phyloP scores from a whole-genome alignment of 2,113 vertebrate genomes.

The Rafetus swinhoei region DNA sequence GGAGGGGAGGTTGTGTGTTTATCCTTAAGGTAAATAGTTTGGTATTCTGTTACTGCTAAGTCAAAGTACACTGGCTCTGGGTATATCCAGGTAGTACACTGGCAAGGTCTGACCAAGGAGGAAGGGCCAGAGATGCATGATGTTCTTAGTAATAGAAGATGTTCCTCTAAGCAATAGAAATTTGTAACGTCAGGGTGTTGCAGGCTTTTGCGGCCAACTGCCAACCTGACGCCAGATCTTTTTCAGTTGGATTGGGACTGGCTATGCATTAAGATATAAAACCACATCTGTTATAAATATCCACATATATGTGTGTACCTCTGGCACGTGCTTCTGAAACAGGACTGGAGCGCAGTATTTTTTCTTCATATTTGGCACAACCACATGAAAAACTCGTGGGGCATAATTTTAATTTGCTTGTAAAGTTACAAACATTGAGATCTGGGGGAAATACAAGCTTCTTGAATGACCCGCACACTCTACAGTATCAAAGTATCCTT shows the following conservation, averaged over 20 bases:
- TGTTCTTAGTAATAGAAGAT: background rate
- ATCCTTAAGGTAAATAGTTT: background rate
- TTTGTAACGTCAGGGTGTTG: background rate
- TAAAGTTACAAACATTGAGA: background rate
- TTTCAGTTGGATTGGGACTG: background rate
- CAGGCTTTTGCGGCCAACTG: background rate
- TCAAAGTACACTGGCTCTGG: background rate
- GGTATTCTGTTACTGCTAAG: background rate
- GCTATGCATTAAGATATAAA: background rate
- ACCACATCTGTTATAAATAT: background rate
- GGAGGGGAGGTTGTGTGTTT: background rate
- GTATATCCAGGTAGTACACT: background rate
- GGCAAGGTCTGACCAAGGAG: background rate
- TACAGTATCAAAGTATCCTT: background rate
- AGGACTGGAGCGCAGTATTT: background rate
- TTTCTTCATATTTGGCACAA: background rate
- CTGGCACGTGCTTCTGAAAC: background rate
- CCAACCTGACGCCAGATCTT: background rate
- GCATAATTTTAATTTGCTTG: background rate
- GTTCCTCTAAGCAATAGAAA: fast-evolving
- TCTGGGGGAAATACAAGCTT: background rate
- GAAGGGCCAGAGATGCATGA: background rate
- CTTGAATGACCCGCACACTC: background rate
- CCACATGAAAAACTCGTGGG: background rate
- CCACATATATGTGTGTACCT: background rate